phyloP scores from a whole-genome alignment of 2,888 invertebrate genomes.

The Campoplex nolae region DNA sequence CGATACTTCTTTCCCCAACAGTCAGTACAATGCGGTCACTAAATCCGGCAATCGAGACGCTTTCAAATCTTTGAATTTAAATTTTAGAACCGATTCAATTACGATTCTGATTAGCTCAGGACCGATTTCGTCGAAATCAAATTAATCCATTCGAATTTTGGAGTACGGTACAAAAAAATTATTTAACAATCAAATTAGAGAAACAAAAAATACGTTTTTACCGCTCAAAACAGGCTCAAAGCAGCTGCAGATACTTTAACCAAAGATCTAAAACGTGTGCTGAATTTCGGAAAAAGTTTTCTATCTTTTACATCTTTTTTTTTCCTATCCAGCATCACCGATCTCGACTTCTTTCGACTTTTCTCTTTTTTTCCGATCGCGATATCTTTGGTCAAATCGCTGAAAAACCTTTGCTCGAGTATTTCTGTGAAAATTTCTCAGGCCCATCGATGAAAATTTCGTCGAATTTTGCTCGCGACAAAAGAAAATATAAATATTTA shows the following conservation, averaged over 20 bases:
- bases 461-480: background rate
- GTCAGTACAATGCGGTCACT: background rate
- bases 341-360: conserved; percentile 6
- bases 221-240: background rate
- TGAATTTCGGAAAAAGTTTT: conserved; percentile 43
- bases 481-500: background rate
- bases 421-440: background rate
- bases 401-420: background rate
- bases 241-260: background rate
- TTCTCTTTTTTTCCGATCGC: conserved; percentile 22
- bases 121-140: background rate
- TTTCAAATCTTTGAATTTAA: background rate
- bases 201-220: no score
- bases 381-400: background rate
- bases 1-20: conserved; percentile 18
- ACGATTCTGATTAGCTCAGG: background rate
- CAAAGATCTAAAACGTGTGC: background rate
- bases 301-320: conserved; percentile 34
- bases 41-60: background rate
- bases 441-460: background rate
- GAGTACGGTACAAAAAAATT: no score
- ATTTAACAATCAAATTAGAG: no score
- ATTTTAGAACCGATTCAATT: background rate
- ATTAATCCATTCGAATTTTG: background rate
- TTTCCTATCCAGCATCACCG: background rate